phyloP scores from a whole-genome alignment of 2,113 vertebrate species.

The Centropristis striata region DNA sequence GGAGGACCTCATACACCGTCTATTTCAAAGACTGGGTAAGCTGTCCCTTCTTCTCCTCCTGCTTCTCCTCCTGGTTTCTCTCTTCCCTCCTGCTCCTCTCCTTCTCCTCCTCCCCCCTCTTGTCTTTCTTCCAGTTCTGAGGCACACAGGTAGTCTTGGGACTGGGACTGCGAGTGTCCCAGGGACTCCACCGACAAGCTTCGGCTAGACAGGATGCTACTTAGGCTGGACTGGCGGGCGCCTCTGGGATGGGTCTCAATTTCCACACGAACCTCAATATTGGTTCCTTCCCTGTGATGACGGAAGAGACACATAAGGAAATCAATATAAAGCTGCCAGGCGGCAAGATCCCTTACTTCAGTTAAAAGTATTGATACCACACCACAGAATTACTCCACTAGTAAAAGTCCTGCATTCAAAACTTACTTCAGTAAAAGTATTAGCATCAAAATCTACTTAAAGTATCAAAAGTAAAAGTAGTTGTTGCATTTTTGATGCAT shows the following conservation, averaged over 20 bases:
- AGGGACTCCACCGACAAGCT: constrained; percentile 88
- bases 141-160: constrained; percentile 83
- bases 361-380: too few species aligned
- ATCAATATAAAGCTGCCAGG: neutral
- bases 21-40: constrained; percentile 71
- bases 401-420: too few species aligned
- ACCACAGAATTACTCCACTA: too few species aligned
- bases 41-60: constrained; percentile 56
- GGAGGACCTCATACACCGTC: constrained; percentile 75
- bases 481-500: too few species aligned
- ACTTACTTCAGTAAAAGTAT: too few species aligned
- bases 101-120: constrained; percentile 35
- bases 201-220: constrained; percentile 86
- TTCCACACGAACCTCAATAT: constrained; percentile 89
- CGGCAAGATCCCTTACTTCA: too few species aligned
- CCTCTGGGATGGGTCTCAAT: constrained; percentile 85
- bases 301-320: constrained; percentile 4
- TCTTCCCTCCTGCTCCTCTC: constrained; percentile 42
- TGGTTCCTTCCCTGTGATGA: constrained; percentile 83
- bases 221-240: constrained; percentile 85
- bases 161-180: constrained; percentile 76
- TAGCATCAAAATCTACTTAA: too few species aligned
- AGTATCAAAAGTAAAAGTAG: too few species aligned
- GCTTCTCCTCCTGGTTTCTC: constrained; percentile 58
- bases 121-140: constrained; percentile 68